These are phyloP conservation scores for Philhelius pedissequus DNA, from an alignment of 2,888 invertebrate species.

Conservation along the genomic window DNA sequence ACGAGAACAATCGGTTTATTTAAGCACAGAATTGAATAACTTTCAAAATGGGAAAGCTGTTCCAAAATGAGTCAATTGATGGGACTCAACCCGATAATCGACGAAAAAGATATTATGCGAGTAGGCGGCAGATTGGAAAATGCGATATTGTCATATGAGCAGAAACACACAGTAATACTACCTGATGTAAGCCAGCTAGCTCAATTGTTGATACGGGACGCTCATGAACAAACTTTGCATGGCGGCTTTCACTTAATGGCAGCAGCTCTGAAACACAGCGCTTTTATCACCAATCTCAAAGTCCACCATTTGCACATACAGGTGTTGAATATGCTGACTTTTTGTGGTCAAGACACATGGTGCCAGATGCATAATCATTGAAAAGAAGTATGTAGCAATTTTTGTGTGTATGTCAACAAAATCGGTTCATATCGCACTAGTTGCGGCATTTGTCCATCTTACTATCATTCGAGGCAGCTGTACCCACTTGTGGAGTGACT, in stretches of 20 bases:
- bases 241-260: background rate
- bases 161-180: no score
- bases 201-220: background rate
- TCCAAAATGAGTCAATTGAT: background rate
- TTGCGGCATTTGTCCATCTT: background rate
- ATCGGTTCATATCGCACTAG: background rate
- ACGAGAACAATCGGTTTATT: background rate
- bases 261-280: background rate
- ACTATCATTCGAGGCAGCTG: background rate
- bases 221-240: background rate
- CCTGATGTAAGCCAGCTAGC: background rate
- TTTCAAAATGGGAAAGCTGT: background rate
- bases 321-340: background rate
- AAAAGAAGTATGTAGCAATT: background rate
- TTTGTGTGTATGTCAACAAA: background rate
- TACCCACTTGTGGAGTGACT: background rate
- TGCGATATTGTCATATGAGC: no score
- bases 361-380: background rate
- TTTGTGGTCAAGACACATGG: background rate
- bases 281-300: background rate
- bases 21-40: background rate
- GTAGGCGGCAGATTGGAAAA: no score
- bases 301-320: background rate
- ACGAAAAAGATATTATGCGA: background rate
- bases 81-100: background rate